These are phyloP conservation scores for Macrotrachela quadricornifera DNA, from an alignment of 1,140 invertebrate species.

Conservation along the genomic window DNA sequence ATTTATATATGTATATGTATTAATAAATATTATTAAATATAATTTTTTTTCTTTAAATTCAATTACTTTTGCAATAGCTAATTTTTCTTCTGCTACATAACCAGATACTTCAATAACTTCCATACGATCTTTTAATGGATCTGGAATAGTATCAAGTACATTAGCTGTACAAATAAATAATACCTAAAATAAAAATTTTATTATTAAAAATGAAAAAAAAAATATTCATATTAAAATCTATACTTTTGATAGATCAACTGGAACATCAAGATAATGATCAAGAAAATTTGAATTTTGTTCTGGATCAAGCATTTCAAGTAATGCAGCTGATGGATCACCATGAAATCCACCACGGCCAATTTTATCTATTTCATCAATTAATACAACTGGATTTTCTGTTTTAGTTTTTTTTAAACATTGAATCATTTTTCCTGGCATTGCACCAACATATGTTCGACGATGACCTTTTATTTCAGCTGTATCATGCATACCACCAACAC, in stretches of 20 bases:
- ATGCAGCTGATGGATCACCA: conserved; percentile 83
- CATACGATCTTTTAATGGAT: conserved; percentile 87
- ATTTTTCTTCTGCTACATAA: conserved; percentile 91
- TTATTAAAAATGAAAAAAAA: too few relatives aligned
- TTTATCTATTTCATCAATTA: conserved; percentile 70
- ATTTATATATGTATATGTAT: too few relatives aligned
- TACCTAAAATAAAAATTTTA: conserved; percentile 25
- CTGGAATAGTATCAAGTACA: conserved; percentile 78
- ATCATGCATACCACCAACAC: conserved; percentile 96
- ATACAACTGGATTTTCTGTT: conserved; percentile 86
- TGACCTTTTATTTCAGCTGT: conserved; percentile 99
- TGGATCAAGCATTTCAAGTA: conserved; percentile 84
- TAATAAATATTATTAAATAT: too few relatives aligned
- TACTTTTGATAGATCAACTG: conserved; percentile 80
- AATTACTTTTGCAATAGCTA: conserved; percentile 56
- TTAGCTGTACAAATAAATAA: conserved; percentile 97
- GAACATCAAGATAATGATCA: conserved; percentile 90
- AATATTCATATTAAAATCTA: background rate
- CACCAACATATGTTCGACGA: conserved; percentile 77
- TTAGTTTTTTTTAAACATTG: conserved; percentile 95
- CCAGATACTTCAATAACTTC: conserved; percentile 99
- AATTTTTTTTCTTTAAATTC: background rate
- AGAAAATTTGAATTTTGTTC: conserved; percentile 95
- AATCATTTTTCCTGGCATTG: conserved; percentile 96
- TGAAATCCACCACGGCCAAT: conserved; percentile 60